These are phyloP conservation scores for Eurystomus glaucurus DNA, from an alignment of 2,797 vertebrate species.

Conservation along the genomic window DNA sequence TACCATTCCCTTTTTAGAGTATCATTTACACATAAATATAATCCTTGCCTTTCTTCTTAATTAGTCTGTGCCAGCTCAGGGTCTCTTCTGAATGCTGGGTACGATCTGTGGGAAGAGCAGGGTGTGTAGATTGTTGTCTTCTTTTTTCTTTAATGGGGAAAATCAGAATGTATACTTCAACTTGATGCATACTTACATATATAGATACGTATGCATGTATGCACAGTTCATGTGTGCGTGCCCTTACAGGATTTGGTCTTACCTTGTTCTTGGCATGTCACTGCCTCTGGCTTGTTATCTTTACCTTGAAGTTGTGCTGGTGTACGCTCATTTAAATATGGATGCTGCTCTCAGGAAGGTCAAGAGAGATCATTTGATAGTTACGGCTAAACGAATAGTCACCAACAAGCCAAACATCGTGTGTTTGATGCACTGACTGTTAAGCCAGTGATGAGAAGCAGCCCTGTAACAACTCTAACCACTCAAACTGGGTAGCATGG, in stretches of 20 bases:
- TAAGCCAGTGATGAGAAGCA: not conserved
- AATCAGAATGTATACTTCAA: not conserved
- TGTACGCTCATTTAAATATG: not conserved
- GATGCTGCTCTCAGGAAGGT: not conserved
- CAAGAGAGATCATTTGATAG: not conserved
- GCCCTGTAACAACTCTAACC: not conserved
- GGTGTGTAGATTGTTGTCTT: no score
- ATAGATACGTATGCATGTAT: not conserved
- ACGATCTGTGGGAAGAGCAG: not conserved
- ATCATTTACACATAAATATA: slow-evolving; percentile 29
- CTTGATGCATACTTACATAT: not conserved
- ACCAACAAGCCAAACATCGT: not conserved
- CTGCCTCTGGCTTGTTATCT: not conserved
- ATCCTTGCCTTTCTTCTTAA: slow-evolving; percentile 40
- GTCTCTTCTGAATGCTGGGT: not conserved
- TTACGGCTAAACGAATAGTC: not conserved
- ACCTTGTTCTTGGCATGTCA: not conserved
- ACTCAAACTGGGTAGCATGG: not conserved
- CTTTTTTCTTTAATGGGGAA: not conserved
- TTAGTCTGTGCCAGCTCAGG: not conserved
- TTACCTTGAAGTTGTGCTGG: not conserved
- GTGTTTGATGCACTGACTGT: not conserved
- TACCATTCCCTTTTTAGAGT: slow-evolving; percentile 9
- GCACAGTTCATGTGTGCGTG: not conserved
- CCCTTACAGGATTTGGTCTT: not conserved